Evolutionary conservation across 1,140 invertebrate species (phyloP).

Genomic region (Trichonephila inaurata): DNA sequence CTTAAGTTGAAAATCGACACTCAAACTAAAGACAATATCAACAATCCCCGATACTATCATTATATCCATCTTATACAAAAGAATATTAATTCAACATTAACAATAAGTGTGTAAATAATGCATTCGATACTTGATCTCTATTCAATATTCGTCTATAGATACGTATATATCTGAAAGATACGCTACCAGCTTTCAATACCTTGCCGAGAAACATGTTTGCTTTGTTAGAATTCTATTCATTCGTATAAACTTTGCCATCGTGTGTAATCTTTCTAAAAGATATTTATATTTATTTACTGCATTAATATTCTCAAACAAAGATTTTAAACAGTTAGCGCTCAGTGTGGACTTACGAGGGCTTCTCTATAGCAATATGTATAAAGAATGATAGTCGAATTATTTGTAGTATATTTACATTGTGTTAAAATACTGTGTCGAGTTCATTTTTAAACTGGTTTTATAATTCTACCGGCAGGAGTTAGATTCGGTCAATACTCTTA

Average conservation of each 20-base stretch:
- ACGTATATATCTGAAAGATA: neutral
- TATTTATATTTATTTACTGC: constrained; percentile 21
- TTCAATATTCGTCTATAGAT: neutral
- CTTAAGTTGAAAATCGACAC: neutral
- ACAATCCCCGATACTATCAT: neutral
- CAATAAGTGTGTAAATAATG: neutral
- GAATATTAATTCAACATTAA: neutral
- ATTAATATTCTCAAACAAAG: constrained; percentile 11
- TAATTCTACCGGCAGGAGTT: too few species aligned
- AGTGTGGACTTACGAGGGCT: neutral
- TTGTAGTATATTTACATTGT: neutral
- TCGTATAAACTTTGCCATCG: neutral
- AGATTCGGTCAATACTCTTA: too few species aligned
- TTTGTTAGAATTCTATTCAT: neutral
- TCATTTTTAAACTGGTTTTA: neutral
- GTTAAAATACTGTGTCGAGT: neutral
- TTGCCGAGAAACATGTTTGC: neutral
- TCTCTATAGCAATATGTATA: neutral
- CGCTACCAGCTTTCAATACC: neutral
- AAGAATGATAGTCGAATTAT: neutral
- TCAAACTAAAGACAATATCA: neutral
- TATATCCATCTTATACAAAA: neutral
- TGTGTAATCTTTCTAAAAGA: constrained; percentile 13
- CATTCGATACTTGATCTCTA: neutral
- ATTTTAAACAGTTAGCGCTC: neutral